phyloP scores from a whole-genome alignment of 2,888 invertebrate species.

The Pristionchus fissidentatus region DNA sequence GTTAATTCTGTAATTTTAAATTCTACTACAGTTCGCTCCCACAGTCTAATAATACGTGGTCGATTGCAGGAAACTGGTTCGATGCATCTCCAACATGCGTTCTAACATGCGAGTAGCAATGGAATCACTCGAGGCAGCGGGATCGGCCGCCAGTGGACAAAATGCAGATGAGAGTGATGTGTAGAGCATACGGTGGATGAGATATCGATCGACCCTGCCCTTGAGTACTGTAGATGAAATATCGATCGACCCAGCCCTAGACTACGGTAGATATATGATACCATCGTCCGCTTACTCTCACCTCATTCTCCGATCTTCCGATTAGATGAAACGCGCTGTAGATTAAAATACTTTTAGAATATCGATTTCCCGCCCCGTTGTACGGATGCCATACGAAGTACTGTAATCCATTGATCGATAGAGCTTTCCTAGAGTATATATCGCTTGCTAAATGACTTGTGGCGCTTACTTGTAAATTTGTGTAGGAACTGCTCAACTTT shows the following conservation, averaged over 20 bases:
- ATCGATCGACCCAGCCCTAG: neutral
- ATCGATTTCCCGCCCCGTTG: too few relatives aligned
- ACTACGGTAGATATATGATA: neutral
- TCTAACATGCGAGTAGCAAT: slow-evolving; percentile 66
- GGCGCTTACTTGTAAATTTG: slow-evolving; percentile 19
- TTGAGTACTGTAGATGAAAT: too few relatives aligned
- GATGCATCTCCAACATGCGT: slow-evolving; percentile 64
- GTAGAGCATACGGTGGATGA: slow-evolving; percentile 1
- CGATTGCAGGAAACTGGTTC: slow-evolving; percentile 64
- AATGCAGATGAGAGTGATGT: slow-evolving; percentile 42
- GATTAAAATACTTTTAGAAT: neutral
- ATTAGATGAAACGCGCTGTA: neutral
- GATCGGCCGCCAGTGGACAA: neutral
- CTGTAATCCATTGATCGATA: slow-evolving; percentile 7
- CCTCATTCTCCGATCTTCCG: neutral
- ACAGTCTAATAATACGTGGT: too few relatives aligned
- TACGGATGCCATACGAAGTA: slow-evolving; percentile 35
- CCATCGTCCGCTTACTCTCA: neutral
- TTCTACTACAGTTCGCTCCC: neutral
- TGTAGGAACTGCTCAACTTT: slow-evolving; percentile 11
- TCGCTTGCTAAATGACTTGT: neutral
- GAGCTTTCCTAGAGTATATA: slow-evolving; percentile 2
- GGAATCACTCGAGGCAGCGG: slow-evolving; percentile 60
- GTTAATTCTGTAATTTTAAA: too few relatives aligned
- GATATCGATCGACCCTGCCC: neutral